phyloP scores from a whole-genome alignment of 2,113 vertebrate species.

The Camelus dromedarius region DNA sequence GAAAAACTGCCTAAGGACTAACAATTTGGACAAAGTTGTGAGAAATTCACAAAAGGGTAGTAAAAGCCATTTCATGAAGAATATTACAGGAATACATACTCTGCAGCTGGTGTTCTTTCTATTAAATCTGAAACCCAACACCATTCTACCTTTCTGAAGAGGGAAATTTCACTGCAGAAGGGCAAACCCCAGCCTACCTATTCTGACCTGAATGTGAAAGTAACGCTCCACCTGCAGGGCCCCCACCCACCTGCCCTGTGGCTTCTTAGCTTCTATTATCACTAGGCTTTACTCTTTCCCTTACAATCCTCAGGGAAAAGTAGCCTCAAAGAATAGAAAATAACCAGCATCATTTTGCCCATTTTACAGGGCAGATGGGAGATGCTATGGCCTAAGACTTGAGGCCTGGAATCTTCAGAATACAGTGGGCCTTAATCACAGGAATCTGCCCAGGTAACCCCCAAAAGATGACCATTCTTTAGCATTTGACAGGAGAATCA shows the following conservation, averaged over 20 bases:
- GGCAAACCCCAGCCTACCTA: constrained; percentile 23
- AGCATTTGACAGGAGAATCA: neutral
- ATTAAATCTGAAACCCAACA: constrained; percentile 47
- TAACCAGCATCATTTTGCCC: neutral
- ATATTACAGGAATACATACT: neutral
- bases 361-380: neutral
- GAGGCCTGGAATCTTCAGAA: neutral
- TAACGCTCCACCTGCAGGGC: neutral
- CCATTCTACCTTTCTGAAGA: neutral
- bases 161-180: constrained; percentile 21
- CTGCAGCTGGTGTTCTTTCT: neutral
- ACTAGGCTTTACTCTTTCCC: neutral
- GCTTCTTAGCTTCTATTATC: neutral
- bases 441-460: neutral
- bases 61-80: constrained; percentile 27
- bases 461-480: neutral
- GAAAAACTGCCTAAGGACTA: neutral
- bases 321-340: neutral
- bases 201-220: neutral
- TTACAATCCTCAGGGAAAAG: neutral
- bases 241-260: neutral
- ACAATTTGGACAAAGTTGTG: neutral
- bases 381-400: neutral
- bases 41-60: constrained; percentile 3
- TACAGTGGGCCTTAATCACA: neutral